phyloP scores from a whole-genome alignment of 2,113 vertebrate species.

The Sitta europaea region DNA sequence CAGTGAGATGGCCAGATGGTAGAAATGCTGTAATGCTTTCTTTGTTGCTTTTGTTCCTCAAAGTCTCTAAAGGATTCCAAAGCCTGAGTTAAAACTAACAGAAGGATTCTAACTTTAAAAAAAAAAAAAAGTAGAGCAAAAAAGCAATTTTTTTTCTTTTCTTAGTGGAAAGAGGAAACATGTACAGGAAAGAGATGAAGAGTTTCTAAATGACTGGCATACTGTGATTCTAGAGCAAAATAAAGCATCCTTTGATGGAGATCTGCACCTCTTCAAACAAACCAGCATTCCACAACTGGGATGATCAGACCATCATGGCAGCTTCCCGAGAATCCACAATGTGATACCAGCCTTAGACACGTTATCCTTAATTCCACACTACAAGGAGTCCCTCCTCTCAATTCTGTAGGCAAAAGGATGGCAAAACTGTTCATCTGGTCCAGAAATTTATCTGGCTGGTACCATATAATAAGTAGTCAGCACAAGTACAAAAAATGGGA shows the following conservation, averaged over 20 bases:
- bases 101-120: background rate
- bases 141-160: accelerated
- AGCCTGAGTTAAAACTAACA: background rate
- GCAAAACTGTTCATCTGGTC: background rate
- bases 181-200: background rate
- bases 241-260: background rate
- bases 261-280: background rate
- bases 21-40: background rate
- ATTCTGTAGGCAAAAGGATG: background rate
- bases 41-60: background rate
- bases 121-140: background rate
- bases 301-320: background rate
- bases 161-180: background rate
- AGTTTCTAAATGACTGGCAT: background rate
- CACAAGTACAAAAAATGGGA: background rate
- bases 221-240: background rate
- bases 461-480: background rate
- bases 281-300: background rate
- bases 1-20: background rate
- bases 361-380: background rate
- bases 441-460: background rate
- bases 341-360: background rate
- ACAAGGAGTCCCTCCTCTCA: background rate
- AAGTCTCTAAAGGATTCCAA: background rate
- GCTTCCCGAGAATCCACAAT: background rate